Conservation (phyloP, 23 tunicate genomes). For the Trididemnum clinides region DNA sequence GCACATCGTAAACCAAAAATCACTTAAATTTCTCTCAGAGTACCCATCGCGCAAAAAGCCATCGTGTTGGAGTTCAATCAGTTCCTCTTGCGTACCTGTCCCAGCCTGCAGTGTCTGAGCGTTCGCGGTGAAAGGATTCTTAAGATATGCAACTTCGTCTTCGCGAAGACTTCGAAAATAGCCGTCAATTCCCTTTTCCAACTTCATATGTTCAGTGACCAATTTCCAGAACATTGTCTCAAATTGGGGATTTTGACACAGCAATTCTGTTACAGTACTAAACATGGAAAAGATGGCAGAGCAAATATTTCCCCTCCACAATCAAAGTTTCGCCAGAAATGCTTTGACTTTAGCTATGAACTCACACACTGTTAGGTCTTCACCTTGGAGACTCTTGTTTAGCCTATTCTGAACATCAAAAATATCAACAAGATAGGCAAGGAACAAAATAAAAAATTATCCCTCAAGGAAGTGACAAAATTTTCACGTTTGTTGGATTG, state of each 20-base stretch:
- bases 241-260: slow-evolving; percentile 29
- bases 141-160: slow-evolving; percentile 44
- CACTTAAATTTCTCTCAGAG: slow-evolving; percentile 15
- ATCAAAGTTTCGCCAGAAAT: slow-evolving; percentile 27
- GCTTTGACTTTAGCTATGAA: slow-evolving; percentile 35
- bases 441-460: slow-evolving; percentile 20
- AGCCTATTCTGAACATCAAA: slow-evolving; percentile 27
- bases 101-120: slow-evolving; percentile 43
- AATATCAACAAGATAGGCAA: slow-evolving; percentile 29
- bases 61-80: slow-evolving; percentile 18
- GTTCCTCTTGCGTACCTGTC: slow-evolving; percentile 30
- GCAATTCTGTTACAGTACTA: slow-evolving; percentile 23
- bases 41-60: slow-evolving; percentile 5
- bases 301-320: slow-evolving; percentile 29
- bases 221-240: slow-evolving; percentile 27
- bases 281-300: slow-evolving; percentile 23
- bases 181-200: slow-evolving; percentile 51
- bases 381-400: slow-evolving; percentile 9
- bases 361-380: slow-evolving; percentile 30
- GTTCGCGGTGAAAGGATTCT: slow-evolving; percentile 48
- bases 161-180: slow-evolving; percentile 34
- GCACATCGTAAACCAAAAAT: slow-evolving; percentile 27
- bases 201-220: slow-evolving; percentile 45
- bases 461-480: slow-evolving; percentile 15
- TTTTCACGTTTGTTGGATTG: slow-evolving; percentile 16